These are phyloP conservation scores for Eurystomus gularis DNA, from an alignment of 2,113 vertebrate genomes.

Conservation along the genomic window DNA sequence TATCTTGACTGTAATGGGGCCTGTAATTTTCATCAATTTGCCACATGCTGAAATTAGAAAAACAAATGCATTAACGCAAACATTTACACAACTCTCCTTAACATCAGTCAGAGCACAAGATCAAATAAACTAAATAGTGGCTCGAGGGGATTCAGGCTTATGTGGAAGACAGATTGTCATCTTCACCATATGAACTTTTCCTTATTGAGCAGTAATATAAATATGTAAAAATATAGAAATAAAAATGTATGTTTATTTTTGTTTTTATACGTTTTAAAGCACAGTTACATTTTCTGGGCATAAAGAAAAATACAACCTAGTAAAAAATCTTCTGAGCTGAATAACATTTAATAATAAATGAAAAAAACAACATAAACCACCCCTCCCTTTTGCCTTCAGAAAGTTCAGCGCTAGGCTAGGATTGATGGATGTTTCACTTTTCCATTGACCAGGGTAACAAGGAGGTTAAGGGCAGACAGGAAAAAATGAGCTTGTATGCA, in stretches of 20 bases:
- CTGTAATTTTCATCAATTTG: slow-evolving; percentile 98
- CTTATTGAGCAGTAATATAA: not conserved
- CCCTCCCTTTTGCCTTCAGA: not conserved
- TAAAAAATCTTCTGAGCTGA: not conserved
- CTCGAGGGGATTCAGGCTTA: not conserved
- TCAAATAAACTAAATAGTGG: not conserved
- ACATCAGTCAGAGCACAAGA: not conserved
- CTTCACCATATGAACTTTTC: not conserved
- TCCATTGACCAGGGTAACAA: not conserved
- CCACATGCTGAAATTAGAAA: slow-evolving; percentile 88
- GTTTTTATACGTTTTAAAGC: not conserved
- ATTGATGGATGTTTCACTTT: not conserved
- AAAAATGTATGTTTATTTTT: not conserved
- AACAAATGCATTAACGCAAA: slow-evolving; percentile 30
- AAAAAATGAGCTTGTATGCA: not conserved
- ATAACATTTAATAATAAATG: not conserved
- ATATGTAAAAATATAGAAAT: not conserved
- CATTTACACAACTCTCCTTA: not conserved
- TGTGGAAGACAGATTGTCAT: not conserved
- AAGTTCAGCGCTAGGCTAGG: not conserved
- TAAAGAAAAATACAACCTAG: not conserved
- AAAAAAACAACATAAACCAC: not conserved
- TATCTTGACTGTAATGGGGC: slow-evolving; percentile 94
- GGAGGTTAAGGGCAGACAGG: not conserved
- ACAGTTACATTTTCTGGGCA: not conserved